These are phyloP conservation scores for Coregonus suidteri DNA, from an alignment of 2,797 vertebrate species.

Conservation along the genomic window DNA sequence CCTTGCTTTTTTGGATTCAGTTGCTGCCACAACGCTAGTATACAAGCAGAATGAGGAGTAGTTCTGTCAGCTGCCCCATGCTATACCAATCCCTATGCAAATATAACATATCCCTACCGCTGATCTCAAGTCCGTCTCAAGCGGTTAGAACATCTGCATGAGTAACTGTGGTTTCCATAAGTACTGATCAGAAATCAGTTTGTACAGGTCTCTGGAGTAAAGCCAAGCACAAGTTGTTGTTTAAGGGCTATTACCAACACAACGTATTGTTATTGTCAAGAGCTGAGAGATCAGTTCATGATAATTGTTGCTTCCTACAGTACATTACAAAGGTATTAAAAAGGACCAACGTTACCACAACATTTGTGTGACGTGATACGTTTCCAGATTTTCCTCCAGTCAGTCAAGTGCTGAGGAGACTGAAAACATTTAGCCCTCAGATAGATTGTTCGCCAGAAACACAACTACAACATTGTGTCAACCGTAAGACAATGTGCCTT, in stretches of 20 bases:
- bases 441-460: neutral
- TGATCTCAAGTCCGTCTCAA: neutral
- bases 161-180: neutral
- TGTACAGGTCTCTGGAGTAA: neutral
- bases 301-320: neutral
- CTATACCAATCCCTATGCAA: neutral
- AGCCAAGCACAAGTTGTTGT: neutral
- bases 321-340: neutral
- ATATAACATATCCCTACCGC: neutral
- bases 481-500: neutral
- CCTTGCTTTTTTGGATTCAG: conserved; percentile 1
- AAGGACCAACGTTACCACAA: neutral
- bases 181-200: neutral
- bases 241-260: neutral
- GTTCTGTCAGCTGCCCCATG: neutral
- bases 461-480: conserved; percentile 8
- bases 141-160: neutral
- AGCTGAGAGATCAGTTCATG: neutral
- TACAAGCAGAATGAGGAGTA: neutral
- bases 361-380: neutral
- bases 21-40: neutral
- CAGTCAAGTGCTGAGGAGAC: neutral
- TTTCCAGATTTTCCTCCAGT: neutral
- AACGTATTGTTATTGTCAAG: neutral
- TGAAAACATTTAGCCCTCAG: neutral